phyloP scores from a whole-genome alignment of 2,888 invertebrate genomes.

The Steinernema carpocapsae region DNA sequence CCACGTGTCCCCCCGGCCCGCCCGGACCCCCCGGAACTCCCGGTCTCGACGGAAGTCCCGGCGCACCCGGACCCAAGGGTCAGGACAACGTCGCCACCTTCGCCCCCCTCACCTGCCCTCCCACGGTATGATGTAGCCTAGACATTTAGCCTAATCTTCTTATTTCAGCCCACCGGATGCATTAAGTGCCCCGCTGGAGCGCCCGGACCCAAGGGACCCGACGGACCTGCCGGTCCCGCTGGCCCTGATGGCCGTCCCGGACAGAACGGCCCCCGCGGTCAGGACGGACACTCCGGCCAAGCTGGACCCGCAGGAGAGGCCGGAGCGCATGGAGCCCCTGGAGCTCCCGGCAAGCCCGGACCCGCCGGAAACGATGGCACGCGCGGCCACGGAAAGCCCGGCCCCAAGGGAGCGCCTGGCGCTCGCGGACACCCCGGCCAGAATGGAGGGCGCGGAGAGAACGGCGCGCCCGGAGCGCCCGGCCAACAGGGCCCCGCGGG shows the following conservation, averaged over 20 bases:
- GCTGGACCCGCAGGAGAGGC: background rate
- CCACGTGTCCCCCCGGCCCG: slow-evolving; percentile 52
- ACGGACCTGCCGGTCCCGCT: background rate
- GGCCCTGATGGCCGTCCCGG: background rate
- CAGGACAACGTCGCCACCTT: background rate
- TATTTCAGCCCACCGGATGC: background rate
- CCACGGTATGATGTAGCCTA: background rate
- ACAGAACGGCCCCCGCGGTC: background rate
- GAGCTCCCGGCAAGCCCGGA: background rate
- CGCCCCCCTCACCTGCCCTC: background rate
- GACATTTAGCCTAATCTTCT: background rate
- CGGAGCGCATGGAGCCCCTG: background rate
- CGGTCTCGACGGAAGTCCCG: background rate
- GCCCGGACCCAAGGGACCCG: too few relatives aligned
- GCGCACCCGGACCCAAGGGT: background rate
- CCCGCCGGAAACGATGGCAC: background rate
- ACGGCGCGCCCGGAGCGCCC: slow-evolving; percentile 28
- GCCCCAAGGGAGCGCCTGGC: background rate
- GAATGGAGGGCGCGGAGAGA: background rate
- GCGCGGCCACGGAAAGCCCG: slow-evolving; percentile 1
- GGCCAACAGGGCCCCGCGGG: slow-evolving; percentile 1
- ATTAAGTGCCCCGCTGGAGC: too few relatives aligned
- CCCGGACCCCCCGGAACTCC: slow-evolving; percentile 49
- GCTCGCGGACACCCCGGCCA: slow-evolving; percentile 4
- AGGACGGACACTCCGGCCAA: background rate